phyloP scores from a whole-genome alignment of 2,113 vertebrate genomes.

The Lichenostomus cassidix region DNA sequence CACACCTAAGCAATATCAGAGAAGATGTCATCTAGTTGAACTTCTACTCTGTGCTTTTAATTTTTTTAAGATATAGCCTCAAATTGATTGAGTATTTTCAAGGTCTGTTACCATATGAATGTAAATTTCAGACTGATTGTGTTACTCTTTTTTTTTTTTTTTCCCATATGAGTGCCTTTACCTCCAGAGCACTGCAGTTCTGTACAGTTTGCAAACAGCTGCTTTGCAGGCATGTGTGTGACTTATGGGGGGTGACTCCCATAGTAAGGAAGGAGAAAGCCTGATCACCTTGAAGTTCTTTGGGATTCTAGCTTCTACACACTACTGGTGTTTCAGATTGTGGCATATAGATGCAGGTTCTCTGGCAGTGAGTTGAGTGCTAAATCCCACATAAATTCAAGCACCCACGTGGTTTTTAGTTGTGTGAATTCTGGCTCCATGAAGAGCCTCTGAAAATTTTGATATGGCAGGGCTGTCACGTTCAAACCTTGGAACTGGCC shows the following conservation, averaged over 20 bases:
- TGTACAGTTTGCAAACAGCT: not conserved
- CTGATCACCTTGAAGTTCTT: not conserved
- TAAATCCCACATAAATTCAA: not conserved
- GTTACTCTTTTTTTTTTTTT: not conserved
- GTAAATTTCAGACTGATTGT: not conserved
- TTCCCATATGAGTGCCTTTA: not conserved
- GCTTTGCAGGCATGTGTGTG: not conserved
- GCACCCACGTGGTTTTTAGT: not conserved
- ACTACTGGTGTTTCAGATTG: not conserved
- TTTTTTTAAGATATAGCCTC: not conserved
- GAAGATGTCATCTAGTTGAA: not conserved
- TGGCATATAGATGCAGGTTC: not conserved
- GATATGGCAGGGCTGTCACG: not conserved
- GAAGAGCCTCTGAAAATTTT: not conserved
- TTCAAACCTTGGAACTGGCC: not conserved
- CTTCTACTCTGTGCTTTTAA: not conserved
- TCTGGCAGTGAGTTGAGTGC: not conserved
- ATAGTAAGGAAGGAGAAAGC: not conserved
- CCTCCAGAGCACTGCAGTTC: not conserved
- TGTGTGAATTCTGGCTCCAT: not conserved
- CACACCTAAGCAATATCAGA: not conserved
- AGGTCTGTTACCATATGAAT: not conserved
- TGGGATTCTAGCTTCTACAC: not conserved
- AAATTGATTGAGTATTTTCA: not conserved
- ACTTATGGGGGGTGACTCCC: not conserved